Evolutionary conservation across 2,888 invertebrate species (phyloP).

Genomic region (Hesperia comma): DNA sequence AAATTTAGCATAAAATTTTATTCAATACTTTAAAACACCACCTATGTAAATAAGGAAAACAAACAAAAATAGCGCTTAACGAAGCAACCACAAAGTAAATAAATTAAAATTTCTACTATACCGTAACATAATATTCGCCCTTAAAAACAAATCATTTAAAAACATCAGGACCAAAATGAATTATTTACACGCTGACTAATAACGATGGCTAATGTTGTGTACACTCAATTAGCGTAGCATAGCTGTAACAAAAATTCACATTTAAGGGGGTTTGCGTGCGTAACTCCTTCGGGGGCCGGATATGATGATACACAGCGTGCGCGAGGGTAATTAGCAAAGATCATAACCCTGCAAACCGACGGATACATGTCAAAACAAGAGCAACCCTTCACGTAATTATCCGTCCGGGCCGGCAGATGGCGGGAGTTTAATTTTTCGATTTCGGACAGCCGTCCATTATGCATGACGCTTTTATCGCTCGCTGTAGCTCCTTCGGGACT

Average conservation of each 20-base stretch:
- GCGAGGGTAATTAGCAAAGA: slow-evolving; percentile 63
- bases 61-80: too few relatives aligned
- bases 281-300: slow-evolving; percentile 44
- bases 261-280: slow-evolving; percentile 44
- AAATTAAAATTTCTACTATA: too few relatives aligned
- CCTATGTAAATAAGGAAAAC: too few relatives aligned
- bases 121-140: neutral
- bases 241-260: slow-evolving; percentile 44
- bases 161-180: neutral
- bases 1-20: too few relatives aligned
- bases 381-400: slow-evolving; percentile 65
- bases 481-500: slow-evolving; percentile 79
- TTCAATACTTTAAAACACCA: too few relatives aligned
- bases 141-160: neutral
- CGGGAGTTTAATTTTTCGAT: slow-evolving; percentile 82
- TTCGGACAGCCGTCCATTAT: slow-evolving; percentile 80
- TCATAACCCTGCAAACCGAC: slow-evolving; percentile 61
- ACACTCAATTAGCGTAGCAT: slow-evolving; percentile 43
- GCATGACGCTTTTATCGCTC: slow-evolving; percentile 82
- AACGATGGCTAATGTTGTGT: slow-evolving; percentile 23
- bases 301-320: slow-evolving; percentile 50
- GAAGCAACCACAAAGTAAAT: too few relatives aligned
- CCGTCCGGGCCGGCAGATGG: slow-evolving; percentile 72
- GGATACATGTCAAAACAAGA: slow-evolving; percentile 60
- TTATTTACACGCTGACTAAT: slow-evolving; percentile 8